Conservation (phyloP, 2,113 vertebrate genomes). For the Myotis yumanensis region DNA sequence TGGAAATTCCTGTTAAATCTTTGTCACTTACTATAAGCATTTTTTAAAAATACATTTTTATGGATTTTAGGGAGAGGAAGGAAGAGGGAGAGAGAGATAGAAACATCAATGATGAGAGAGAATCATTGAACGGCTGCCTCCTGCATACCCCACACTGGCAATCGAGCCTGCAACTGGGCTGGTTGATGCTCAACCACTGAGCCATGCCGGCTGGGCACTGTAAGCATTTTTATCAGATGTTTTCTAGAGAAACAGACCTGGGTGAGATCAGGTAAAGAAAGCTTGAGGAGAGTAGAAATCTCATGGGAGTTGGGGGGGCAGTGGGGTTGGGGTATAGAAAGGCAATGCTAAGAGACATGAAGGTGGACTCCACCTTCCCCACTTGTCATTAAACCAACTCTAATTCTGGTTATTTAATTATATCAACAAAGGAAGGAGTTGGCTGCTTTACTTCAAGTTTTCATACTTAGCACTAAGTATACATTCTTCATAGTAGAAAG, state of each 20-base stretch:
- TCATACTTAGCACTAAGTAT: not conserved
- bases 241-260: conserved; percentile 4
- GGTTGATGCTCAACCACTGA: too few species aligned
- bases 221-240: not conserved
- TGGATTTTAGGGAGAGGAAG: too few species aligned
- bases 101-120: too few species aligned
- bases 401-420: not conserved
- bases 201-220: too few species aligned
- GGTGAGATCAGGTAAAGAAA: not conserved
- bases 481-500: not conserved
- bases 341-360: not conserved
- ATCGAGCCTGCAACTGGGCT: too few species aligned
- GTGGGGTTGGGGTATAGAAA: not conserved
- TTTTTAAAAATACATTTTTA: too few species aligned
- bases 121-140: too few species aligned
- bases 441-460: not conserved
- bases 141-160: too few species aligned
- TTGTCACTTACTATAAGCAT: not conserved
- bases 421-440: not conserved
- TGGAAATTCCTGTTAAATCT: not conserved
- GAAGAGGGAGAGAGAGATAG: too few species aligned
- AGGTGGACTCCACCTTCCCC: not conserved
- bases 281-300: not conserved
- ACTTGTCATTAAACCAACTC: not conserved
- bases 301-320: not conserved